Percentiles rank a stretch among this genome's conserved stretches.
These are phyloP conservation scores for Nemoura dubitans DNA, from an alignment of 2,888 invertebrate genomes.

Conservation along the genomic window DNA sequence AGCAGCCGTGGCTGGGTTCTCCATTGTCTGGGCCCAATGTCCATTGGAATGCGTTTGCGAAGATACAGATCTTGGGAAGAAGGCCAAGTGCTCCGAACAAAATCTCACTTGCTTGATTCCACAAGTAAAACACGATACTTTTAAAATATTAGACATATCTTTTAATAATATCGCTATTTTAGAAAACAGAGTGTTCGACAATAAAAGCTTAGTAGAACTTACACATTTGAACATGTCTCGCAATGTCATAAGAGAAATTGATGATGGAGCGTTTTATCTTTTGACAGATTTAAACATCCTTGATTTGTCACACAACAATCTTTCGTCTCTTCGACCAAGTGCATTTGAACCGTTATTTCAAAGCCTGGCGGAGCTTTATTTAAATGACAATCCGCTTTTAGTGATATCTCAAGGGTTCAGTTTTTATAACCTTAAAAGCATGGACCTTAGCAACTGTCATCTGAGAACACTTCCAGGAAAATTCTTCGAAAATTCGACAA, in stretches of 20 bases:
- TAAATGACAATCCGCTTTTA: neutral
- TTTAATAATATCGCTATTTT: neutral
- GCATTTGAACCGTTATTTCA: neutral
- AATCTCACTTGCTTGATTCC: neutral
- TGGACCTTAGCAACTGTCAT: neutral
- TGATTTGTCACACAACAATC: neutral
- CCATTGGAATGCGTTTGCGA: neutral
- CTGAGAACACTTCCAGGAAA: neutral
- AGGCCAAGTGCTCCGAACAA: neutral
- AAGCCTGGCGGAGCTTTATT: neutral
- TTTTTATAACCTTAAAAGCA: neutral
- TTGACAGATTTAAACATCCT: neutral
- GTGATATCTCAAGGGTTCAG: neutral
- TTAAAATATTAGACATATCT: neutral
- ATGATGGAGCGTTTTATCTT: neutral
- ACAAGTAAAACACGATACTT: neutral
- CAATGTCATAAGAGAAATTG: neutral
- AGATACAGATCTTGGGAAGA: neutral
- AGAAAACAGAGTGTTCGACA: neutral
- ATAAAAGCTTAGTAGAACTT: neutral
- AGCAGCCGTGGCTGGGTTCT: neutral
- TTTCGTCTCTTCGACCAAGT: neutral
- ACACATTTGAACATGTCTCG: neutral
- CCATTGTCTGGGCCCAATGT: neutral
- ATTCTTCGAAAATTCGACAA: neutral